These are phyloP conservation scores for Meloidogyne floridensis DNA, from an alignment of 1,140 invertebrate species.

Conservation along the genomic window DNA sequence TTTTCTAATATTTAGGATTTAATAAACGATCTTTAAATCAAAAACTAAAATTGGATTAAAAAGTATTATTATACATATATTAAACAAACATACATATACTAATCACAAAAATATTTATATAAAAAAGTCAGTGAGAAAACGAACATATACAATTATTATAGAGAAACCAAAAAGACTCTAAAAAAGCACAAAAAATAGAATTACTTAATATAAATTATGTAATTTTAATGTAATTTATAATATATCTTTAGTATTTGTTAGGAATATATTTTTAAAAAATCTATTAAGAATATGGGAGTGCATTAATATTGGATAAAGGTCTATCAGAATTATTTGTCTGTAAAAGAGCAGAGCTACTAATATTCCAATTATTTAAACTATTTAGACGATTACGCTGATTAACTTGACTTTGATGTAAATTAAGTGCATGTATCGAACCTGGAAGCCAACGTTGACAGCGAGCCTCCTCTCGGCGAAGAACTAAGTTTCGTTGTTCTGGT, in stretches of 20 bases:
- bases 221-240: no score
- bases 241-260: background rate
- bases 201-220: background rate
- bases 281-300: constrained; percentile 2
- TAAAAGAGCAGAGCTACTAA: constrained; percentile 6
- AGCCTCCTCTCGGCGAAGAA: constrained; percentile 25
- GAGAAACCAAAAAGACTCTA: background rate
- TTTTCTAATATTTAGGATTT: no score
- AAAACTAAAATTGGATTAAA: no score
- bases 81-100: background rate
- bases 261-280: no score
- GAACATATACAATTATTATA: background rate
- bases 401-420: constrained; percentile 6
- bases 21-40: no score
- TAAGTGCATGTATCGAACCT: constrained; percentile 25
- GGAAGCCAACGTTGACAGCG: constrained; percentile 29
- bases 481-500: constrained; percentile 36
- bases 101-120: background rate
- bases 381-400: constrained; percentile 6
- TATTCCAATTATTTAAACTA: constrained; percentile 10
- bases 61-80: no score
- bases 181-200: background rate
- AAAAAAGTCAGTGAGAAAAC: background rate
- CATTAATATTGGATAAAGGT: background rate
- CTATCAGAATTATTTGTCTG: constrained; percentile 9